phyloP scores from a whole-genome alignment of 2,797 vertebrate genomes.

The Acanthurus tractus region DNA sequence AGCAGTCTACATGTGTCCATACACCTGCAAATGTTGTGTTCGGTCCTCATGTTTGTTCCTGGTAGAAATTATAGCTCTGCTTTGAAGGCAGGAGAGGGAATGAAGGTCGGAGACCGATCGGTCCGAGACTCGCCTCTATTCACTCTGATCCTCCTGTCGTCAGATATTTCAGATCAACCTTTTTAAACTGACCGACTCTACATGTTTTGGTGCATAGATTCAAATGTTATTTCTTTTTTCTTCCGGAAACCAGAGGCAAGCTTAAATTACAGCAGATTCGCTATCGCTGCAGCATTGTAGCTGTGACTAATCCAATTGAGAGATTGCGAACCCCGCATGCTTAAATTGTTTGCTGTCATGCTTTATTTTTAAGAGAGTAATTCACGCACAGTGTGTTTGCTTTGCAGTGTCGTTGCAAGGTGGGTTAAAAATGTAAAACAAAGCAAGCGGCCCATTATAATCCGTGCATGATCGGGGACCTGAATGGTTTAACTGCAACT shows the following conservation, averaged over 20 bases:
- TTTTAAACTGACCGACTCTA: slow-evolving; percentile 12
- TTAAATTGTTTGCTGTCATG: slow-evolving; percentile 43
- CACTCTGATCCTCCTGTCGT: slow-evolving; percentile 20
- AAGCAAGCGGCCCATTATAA: slow-evolving; percentile 38
- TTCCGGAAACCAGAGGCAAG: slow-evolving; percentile 38
- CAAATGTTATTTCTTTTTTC: neutral
- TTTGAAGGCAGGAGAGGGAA: slow-evolving; percentile 20
- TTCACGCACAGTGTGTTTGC: slow-evolving; percentile 27
- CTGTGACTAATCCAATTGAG: slow-evolving; percentile 79
- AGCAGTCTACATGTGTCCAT: neutral
- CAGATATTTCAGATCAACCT: neutral
- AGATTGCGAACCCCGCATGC: slow-evolving; percentile 49
- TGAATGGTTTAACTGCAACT: slow-evolving; percentile 22
- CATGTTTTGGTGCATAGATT: slow-evolving; percentile 7
- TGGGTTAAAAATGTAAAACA: slow-evolving; percentile 47
- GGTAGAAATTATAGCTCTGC: slow-evolving; percentile 22
- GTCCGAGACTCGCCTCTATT: slow-evolving; percentile 59
- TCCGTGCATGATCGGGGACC: slow-evolving; percentile 24
- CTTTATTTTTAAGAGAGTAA: slow-evolving; percentile 1
- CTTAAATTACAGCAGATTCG: slow-evolving; percentile 45
- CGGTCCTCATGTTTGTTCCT: slow-evolving; percentile 22
- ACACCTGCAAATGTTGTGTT: slow-evolving; percentile 32
- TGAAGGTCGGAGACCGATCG: slow-evolving; percentile 63
- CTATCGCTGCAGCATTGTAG: slow-evolving; percentile 75
- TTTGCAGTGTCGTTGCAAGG: slow-evolving; percentile 55